phyloP scores from a whole-genome alignment of 2,113 vertebrate genomes.

The Oceanites oceanicus region DNA sequence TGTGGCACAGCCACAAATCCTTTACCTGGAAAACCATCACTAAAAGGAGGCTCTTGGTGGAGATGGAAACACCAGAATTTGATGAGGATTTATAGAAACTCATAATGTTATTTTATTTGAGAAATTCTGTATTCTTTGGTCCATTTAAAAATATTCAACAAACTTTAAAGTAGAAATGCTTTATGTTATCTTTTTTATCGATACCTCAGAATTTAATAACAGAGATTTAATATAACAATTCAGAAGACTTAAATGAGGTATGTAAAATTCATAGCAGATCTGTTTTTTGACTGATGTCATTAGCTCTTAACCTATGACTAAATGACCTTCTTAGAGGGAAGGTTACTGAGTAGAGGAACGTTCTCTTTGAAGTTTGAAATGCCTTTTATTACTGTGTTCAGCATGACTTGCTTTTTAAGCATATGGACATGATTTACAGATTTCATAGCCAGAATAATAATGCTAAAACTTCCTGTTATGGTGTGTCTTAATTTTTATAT shows the following conservation, averaged over 20 bases:
- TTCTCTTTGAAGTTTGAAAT: slow-evolving; percentile 41
- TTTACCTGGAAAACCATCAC: background rate
- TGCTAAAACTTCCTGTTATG: background rate
- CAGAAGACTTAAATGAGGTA: background rate
- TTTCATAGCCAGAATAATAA: slow-evolving; percentile 13
- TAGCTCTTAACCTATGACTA: slow-evolving; percentile 25
- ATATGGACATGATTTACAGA: slow-evolving; percentile 44
- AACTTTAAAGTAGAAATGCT: background rate
- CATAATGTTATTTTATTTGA: background rate
- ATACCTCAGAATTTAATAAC: background rate
- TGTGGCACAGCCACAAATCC: background rate
- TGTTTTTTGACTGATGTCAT: background rate
- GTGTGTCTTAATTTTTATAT: background rate
- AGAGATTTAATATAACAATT: background rate
- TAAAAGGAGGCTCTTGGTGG: background rate
- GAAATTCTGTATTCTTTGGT: background rate
- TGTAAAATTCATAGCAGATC: slow-evolving; percentile 6
- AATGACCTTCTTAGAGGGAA: slow-evolving; percentile 11
- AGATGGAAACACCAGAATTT: background rate
- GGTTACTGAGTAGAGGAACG: background rate
- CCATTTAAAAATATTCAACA: background rate
- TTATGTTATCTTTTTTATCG: background rate
- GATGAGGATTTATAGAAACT: background rate
- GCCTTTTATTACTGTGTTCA: slow-evolving; percentile 33
- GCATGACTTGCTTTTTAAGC: background rate